Evolutionary conservation across 2,888 invertebrate species (phyloP).

Genomic region (Ernsta delagoae): DNA sequence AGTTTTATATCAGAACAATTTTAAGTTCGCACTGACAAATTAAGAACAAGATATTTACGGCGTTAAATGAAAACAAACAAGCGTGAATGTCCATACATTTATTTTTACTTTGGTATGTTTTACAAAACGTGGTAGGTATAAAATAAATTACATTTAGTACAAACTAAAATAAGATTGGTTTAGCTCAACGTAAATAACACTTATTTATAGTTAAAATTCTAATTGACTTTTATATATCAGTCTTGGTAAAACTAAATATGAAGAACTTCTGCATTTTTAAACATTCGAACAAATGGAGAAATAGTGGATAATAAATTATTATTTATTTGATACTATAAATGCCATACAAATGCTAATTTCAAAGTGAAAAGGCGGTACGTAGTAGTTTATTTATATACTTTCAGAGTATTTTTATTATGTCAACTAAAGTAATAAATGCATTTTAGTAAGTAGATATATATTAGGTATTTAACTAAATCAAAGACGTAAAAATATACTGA

Average conservation of each 20-base stretch:
- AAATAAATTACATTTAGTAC: slow-evolving; percentile 9
- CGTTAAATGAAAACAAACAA: too few relatives aligned
- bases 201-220: slow-evolving; percentile 33
- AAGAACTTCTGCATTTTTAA: neutral
- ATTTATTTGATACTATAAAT: slow-evolving; percentile 9
- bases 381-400: neutral
- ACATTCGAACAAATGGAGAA: neutral
- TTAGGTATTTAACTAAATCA: too few relatives aligned
- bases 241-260: slow-evolving; percentile 51
- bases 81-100: too few relatives aligned
- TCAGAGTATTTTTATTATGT: neutral
- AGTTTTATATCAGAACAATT: too few relatives aligned
- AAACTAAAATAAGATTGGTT: slow-evolving; percentile 13
- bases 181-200: slow-evolving; percentile 19
- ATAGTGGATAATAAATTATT: neutral
- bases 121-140: too few relatives aligned
- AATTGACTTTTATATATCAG: slow-evolving; percentile 40
- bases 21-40: too few relatives aligned
- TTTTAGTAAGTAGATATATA: neutral
- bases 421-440: neutral
- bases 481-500: neutral
- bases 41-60: too few relatives aligned
- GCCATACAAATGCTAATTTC: slow-evolving; percentile 16
- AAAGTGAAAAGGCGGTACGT: neutral
- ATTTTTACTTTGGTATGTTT: too few relatives aligned